Percentiles rank a stretch among this genome's conserved stretches.
Conservation (phyloP, 2,888 invertebrate genomes). For the Scaptodrosophila latifasciaeformis region DNA sequence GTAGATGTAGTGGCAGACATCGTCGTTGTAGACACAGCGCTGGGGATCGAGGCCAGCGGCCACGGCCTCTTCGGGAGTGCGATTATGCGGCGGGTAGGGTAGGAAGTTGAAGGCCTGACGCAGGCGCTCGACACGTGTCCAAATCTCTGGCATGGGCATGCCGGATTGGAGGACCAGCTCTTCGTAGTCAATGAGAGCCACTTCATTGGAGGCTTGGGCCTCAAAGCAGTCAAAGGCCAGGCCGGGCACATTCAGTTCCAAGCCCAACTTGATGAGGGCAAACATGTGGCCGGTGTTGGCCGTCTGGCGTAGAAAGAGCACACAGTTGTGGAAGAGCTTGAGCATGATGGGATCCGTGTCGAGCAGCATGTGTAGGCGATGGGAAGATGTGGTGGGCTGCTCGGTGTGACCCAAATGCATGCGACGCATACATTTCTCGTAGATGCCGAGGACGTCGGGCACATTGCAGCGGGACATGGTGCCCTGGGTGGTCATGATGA, state of each 20-base stretch:
- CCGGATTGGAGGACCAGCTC: slow-evolving; percentile 80
- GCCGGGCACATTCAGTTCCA: slow-evolving; percentile 80
- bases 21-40: slow-evolving; percentile 80
- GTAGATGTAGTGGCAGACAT: slow-evolving; percentile 82
- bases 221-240: slow-evolving; percentile 70
- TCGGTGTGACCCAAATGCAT: slow-evolving; percentile 61
- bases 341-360: slow-evolving; percentile 69
- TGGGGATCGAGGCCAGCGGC: slow-evolving; percentile 79
- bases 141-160: slow-evolving; percentile 83
- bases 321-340: slow-evolving; percentile 76
- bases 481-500: slow-evolving; percentile 73
- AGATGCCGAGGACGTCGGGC: slow-evolving; percentile 78
- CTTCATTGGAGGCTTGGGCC: slow-evolving; percentile 63
- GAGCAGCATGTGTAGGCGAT: slow-evolving; percentile 6
- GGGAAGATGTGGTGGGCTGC: not conserved
- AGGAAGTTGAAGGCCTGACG: slow-evolving; percentile 85
- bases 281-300: slow-evolving; percentile 86
- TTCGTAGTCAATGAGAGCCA: slow-evolving; percentile 77
- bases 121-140: slow-evolving; percentile 84
- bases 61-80: not conserved
- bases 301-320: slow-evolving; percentile 81
- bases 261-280: slow-evolving; percentile 81
- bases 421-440: slow-evolving; percentile 75
- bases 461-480: slow-evolving; percentile 81
- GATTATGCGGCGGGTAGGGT: slow-evolving; percentile 74